Percentiles rank a stretch among this genome's conserved stretches.
These are phyloP conservation scores for Anastrepha obliqua DNA, from an alignment of 1,140 invertebrate species.

Conservation along the genomic window DNA sequence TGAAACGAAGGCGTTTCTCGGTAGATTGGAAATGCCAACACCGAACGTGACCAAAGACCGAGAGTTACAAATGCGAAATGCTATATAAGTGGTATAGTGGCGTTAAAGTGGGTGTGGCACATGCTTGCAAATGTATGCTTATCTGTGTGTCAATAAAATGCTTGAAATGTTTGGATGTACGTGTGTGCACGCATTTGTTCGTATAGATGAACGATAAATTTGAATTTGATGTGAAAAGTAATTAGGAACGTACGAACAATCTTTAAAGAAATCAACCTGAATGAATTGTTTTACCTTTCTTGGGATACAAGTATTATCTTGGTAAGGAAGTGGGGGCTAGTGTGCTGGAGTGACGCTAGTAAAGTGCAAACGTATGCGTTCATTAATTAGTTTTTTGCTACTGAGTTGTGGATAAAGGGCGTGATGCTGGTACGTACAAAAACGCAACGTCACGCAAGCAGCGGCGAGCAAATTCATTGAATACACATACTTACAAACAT, in stretches of 20 bases:
- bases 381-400: too few relatives aligned
- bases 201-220: background rate
- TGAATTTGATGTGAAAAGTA: conserved; percentile 10
- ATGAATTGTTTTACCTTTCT: too few relatives aligned
- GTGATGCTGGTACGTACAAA: too few relatives aligned
- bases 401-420: too few relatives aligned
- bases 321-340: too few relatives aligned
- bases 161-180: background rate
- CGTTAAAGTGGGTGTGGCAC: background rate
- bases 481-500: too few relatives aligned
- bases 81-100: background rate
- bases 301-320: too few relatives aligned
- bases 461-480: too few relatives aligned
- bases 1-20: conserved; percentile 30
- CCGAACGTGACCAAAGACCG: background rate
- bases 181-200: background rate
- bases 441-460: too few relatives aligned
- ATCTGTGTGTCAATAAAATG: background rate
- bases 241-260: conserved; percentile 17
- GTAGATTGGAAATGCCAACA: conserved; percentile 43
- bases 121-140: background rate
- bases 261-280: background rate
- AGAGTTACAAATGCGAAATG: background rate
- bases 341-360: too few relatives aligned
- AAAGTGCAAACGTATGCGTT: too few relatives aligned